Evolutionary conservation across 2,113 vertebrate species (phyloP), one percentile per base, ranked within the genome.

Genomic region (Charina bottae): DNA sequence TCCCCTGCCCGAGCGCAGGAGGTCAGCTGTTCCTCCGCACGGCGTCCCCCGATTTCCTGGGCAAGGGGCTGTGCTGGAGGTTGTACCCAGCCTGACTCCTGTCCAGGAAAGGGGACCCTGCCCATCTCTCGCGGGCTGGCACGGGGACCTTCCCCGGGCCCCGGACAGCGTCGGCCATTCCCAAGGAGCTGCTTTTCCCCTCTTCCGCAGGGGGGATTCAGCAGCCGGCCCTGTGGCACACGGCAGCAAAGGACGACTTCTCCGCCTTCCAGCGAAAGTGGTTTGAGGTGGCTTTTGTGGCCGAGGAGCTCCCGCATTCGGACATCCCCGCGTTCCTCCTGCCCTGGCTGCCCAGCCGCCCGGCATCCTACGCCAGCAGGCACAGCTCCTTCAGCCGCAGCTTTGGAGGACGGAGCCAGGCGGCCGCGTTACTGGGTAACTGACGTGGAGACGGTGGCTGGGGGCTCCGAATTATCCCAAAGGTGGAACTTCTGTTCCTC

Each of bases 341-440:
- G 96, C 99, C 99, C 33, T 99, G 99, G 99, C 97, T 99, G 93
- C 99, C 99, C 93, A 99, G 99, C 96, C 98, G 99, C 94, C 99
- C 99, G 0, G 98, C 99, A 90, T 99, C 99, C 94, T 99, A 99
- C 83, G 99, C 99, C 96, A 99, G 99, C 98, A 98, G 99, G 96
- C 99, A 99, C 97, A 99, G 99, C 97, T 99, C 99, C 97, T 99
- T 99, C 97, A 99, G 99, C 97, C 99, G 99, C 98, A 99, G 99
- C 97, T 99, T 99, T 93, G 99, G 99, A 97, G 99, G 99, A 96
- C 99, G 99, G 97, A 99, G 99, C 98, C 99, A 99, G 97, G 99
- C 99, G 59, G 99, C 99, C 2, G 99, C 99, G 28, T 97, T 99
- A 92, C 97, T 99, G 98, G 99, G 99, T 99, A 99, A 97, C 96